A percentile compares a stretch with the other conserved stretches of the same genome.
phyloP scores from a whole-genome alignment of 2,113 vertebrate genomes.

The Myiozetetes cayanensis region DNA sequence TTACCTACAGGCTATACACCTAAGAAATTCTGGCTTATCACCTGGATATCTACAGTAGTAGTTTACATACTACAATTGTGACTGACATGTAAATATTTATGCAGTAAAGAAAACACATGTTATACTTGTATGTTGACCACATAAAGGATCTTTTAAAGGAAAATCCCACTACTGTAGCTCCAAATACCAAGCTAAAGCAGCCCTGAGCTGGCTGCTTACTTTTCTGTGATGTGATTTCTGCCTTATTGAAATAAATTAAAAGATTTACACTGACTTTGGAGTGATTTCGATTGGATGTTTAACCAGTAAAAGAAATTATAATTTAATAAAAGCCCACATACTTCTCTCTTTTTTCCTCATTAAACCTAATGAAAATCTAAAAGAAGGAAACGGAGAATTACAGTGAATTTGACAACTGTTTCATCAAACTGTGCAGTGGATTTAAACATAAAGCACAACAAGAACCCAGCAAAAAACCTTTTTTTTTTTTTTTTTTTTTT shows the following conservation, averaged over 20 bases:
- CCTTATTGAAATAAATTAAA: constrained; percentile 54
- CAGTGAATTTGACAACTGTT: constrained; percentile 62
- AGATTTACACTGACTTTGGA: constrained; percentile 45
- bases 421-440: constrained; percentile 1
- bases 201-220: constrained; percentile 42
- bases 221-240: constrained; percentile 39
- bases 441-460: constrained; percentile 56
- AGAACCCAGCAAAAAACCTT: constrained; percentile 1
- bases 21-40: constrained; percentile 22
- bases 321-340: constrained; percentile 69
- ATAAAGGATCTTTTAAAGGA: constrained; percentile 41
- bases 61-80: constrained; percentile 10
- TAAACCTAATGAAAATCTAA: constrained; percentile 67
- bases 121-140: background rate
- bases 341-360: constrained; percentile 50
- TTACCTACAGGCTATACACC: background rate
- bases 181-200: constrained; percentile 62
- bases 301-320: constrained; percentile 41
- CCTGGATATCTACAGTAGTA: background rate
- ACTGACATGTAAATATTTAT: constrained; percentile 34
- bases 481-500: background rate
- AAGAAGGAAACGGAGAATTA: constrained; percentile 66
- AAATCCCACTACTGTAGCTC: constrained; percentile 63
- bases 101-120: constrained; percentile 28
- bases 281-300: constrained; percentile 16